These are phyloP conservation scores for Echiichthys vipera DNA, from an alignment of 2,797 vertebrate genomes.

Conservation along the genomic window DNA sequence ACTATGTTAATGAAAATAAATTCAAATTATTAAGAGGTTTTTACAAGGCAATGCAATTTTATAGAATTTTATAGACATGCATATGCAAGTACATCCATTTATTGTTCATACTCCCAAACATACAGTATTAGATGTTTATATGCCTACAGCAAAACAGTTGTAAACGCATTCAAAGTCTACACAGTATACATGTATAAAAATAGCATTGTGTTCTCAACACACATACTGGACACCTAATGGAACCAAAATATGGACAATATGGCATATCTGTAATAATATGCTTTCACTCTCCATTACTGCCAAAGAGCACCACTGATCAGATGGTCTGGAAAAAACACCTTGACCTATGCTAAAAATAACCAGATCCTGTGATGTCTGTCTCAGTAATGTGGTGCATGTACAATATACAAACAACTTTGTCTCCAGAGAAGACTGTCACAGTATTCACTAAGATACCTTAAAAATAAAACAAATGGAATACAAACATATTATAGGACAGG, in stretches of 20 bases:
- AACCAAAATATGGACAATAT: conserved; percentile 51
- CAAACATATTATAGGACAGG: not conserved
- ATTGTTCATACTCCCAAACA: conserved; percentile 9
- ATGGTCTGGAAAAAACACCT: conserved; percentile 41
- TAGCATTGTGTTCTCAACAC: conserved; percentile 32
- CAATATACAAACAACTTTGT: conserved; percentile 4
- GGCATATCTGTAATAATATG: conserved; percentile 56
- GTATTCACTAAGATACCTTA: not conserved
- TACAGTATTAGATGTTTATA: not conserved
- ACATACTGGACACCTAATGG: conserved; percentile 50
- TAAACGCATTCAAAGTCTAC: conserved; percentile 5
- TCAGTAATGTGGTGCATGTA: conserved; percentile 17
- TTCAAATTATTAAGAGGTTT: not conserved
- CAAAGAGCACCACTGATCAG: conserved; percentile 51
- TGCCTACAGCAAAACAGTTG: not conserved
- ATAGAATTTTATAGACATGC: not conserved
- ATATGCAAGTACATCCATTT: conserved; percentile 5
- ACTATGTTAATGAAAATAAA: not conserved
- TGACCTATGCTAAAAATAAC: conserved; percentile 45
- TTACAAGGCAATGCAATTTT: not conserved
- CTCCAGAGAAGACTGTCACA: not conserved
- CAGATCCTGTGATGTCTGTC: conserved; percentile 9
- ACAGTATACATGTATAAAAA: conserved; percentile 22
- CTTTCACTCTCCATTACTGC: conserved; percentile 64
- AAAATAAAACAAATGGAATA: not conserved